Evolutionary conservation across 2,113 vertebrate genomes (phyloP).

Genomic region (Aspidoscelis tigris): DNA sequence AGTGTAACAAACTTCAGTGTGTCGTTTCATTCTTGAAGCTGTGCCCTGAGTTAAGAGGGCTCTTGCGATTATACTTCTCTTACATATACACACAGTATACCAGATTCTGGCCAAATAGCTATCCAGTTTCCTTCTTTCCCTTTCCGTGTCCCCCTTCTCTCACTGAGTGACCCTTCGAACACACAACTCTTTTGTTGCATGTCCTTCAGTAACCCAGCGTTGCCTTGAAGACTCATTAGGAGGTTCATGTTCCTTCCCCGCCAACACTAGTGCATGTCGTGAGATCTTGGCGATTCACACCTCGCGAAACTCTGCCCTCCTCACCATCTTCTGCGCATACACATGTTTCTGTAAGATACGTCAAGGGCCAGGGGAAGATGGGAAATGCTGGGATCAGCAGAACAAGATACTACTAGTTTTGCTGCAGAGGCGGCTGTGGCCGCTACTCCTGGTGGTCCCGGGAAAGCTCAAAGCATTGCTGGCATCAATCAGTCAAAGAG

Average conservation of each 20-base stretch:
- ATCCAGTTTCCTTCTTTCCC: not conserved
- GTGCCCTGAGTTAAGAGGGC: not conserved
- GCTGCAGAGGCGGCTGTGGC: not conserved
- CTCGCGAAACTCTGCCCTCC: not conserved
- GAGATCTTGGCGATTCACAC: conserved; percentile 33
- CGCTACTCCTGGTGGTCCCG: too few relatives aligned
- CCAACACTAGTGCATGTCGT: not conserved
- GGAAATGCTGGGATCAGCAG: conserved; percentile 33
- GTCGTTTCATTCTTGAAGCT: not conserved
- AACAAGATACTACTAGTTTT: conserved; percentile 17
- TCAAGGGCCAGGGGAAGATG: not conserved
- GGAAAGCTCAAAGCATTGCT: conserved; percentile 24
- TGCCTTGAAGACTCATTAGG: not conserved
- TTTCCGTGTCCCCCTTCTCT: not conserved
- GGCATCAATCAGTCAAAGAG: not conserved
- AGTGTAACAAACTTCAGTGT: too few relatives aligned
- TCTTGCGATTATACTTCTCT: accelerated
- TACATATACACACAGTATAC: not conserved
- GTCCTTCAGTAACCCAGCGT: conserved; percentile 1
- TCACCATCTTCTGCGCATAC: not conserved
- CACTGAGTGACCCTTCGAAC: not conserved
- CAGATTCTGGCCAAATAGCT: not conserved
- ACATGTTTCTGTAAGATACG: conserved; percentile 28
- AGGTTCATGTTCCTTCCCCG: not conserved
- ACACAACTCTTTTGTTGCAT: not conserved